Conservation (phyloP, 2,888 invertebrate genomes). For the Cephus nigrinus region DNA sequence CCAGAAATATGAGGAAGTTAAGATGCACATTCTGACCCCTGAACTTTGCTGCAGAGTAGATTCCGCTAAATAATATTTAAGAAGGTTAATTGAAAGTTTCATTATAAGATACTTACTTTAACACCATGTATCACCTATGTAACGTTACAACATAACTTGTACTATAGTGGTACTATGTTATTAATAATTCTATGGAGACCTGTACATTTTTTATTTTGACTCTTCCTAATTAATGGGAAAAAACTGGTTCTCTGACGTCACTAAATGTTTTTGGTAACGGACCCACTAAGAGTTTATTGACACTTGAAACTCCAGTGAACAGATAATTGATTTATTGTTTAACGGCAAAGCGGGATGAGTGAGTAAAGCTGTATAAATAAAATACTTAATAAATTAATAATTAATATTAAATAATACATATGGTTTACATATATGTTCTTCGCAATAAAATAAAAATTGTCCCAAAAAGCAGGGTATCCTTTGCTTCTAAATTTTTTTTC, state of each 20-base stretch:
- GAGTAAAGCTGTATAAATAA: background rate
- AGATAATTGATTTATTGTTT: background rate
- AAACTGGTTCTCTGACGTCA: background rate
- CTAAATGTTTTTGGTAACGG: background rate
- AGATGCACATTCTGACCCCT: conserved; percentile 33
- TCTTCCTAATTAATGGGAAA: background rate
- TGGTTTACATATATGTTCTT: background rate
- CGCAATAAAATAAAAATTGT: background rate
- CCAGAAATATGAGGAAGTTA: conserved; percentile 34
- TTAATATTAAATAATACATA: background rate
- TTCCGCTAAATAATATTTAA: background rate
- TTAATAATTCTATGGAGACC: background rate
- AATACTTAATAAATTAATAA: background rate
- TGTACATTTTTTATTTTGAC: background rate
- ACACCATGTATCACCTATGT: no score
- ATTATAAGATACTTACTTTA: no score
- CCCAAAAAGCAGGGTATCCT: background rate
- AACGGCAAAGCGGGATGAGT: background rate
- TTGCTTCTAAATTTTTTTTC: no score
- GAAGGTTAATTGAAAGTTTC: background rate
- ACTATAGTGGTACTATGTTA: background rate
- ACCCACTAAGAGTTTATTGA: background rate
- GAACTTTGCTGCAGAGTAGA: background rate
- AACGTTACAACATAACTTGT: background rate
- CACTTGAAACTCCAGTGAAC: background rate